Evolutionary conservation across 1,140 invertebrate genomes (phyloP), one percentile per base, ranked within the genome.

Genomic region (Pseudomyrmex pallidus): DNA sequence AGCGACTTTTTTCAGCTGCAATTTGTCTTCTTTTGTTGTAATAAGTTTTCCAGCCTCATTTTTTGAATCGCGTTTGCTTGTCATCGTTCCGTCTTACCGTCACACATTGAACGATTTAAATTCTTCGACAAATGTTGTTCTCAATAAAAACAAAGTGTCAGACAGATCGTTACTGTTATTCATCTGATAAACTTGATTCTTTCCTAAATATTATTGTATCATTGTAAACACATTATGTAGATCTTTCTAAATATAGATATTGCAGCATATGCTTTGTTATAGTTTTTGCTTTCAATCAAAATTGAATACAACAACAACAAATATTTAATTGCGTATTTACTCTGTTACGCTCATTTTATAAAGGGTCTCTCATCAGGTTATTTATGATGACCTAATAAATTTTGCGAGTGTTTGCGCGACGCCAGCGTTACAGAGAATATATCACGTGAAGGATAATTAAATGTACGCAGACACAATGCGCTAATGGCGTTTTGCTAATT

Each of bases 401-500:
- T 57, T 17, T 66, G 20, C 44, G 44, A 59, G 3, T 78, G 54
- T 78, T 46, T 57, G 13, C 17, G 59, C 12, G 9, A 2, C 25
- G 48, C 15, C 48, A 44, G 25, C 10, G n/a, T 70, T 59, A 35
- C 12, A 57, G 20, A 52, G 48, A 62, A 74, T 82, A 63, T 74
- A 82, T 74, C n/a, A 2, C 48, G 70, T 1, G 12, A 50, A 54
- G 56, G 46, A n/a, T 54, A 82, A 74, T 74, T 66, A 74, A 82
- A 82, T 74, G 59, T 62, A 82, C 20, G 73, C 48, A 64, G 62
- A 57, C 52, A 57, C 52, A 44, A 83, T 74, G 82, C 25, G 46
- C 61, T 82, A 70, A 64, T 82, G 76, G 59, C 54, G 22, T 61
- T 77, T 76, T 62, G 68, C 64, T 85, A 77, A 84, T 83, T 77